These are phyloP conservation scores for Mormoops blainvillei DNA, from an alignment of 2,113 vertebrate species.

Conservation along the genomic window DNA sequence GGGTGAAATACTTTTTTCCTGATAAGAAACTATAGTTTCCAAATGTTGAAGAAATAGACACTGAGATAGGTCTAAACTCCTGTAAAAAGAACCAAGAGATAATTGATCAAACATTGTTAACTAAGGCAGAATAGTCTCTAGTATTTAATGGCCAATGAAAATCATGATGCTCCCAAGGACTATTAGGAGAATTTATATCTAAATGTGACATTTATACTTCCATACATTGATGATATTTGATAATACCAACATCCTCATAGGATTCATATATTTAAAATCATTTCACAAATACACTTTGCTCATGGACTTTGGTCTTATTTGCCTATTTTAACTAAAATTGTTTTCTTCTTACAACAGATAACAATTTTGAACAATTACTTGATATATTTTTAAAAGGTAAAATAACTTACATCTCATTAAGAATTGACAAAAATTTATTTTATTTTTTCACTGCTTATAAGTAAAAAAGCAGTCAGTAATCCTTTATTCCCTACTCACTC, in stretches of 20 bases:
- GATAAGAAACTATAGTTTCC: neutral
- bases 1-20: neutral
- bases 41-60: neutral
- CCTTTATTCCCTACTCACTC: neutral
- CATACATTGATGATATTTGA: neutral
- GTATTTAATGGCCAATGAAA: neutral
- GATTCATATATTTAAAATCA: neutral
- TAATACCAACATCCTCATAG: neutral
- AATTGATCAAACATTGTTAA: neutral
- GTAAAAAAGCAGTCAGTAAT: neutral
- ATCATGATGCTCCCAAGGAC: too few species aligned
- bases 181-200: neutral
- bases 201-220: neutral
- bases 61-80: neutral
- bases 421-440: neutral
- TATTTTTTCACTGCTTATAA: neutral
- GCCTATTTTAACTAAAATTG: neutral
- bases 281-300: neutral
- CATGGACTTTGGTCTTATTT: neutral
- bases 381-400: neutral
- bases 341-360: neutral
- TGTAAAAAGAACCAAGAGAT: neutral
- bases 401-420: neutral
- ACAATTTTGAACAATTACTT: neutral
- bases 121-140: neutral